A percentile compares a stretch with the other conserved stretches of the same genome.
Evolutionary conservation across 2,888 invertebrate species (phyloP).

Genomic region (Melolontha melolontha): DNA sequence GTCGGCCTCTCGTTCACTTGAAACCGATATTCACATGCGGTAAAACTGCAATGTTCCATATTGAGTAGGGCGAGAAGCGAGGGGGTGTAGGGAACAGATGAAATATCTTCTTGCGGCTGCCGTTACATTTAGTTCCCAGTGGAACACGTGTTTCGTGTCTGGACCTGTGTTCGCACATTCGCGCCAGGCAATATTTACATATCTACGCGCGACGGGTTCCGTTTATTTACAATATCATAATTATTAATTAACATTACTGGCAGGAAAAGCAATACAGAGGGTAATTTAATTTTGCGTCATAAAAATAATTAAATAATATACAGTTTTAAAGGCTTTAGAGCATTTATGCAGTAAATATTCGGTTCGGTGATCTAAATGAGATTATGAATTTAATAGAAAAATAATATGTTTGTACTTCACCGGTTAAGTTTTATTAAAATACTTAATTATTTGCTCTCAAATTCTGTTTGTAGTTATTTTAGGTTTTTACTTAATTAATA

Average conservation of each 20-base stretch:
- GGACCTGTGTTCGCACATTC: slow-evolving; percentile 5
- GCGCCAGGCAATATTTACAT: slow-evolving; percentile 3
- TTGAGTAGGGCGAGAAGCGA: too few relatives aligned
- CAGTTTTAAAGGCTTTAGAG: too few relatives aligned
- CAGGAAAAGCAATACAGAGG: neutral
- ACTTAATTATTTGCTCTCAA: too few relatives aligned
- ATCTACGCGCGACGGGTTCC: neutral
- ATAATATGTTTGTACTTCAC: too few relatives aligned
- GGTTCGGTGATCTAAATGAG: too few relatives aligned
- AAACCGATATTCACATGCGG: slow-evolving; percentile 29
- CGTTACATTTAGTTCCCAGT: neutral
- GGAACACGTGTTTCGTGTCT: slow-evolving; percentile 20
- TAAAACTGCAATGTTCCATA: slow-evolving; percentile 29
- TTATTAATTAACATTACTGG: slow-evolving; percentile 5
- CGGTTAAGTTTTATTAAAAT: too few relatives aligned
- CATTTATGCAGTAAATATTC: too few relatives aligned
- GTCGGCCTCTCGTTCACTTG: neutral
- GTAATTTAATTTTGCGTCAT: too few relatives aligned
- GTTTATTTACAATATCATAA: slow-evolving; percentile 27
- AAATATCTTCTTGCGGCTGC: slow-evolving; percentile 29
- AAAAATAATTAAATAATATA: too few relatives aligned
- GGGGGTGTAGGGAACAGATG: slow-evolving; percentile 7
- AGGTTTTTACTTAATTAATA: too few relatives aligned
- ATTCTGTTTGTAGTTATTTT: too few relatives aligned
- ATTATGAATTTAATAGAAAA: too few relatives aligned